Conservation (phyloP, 1,140 invertebrate genomes). For the Aphaenogaster floridana region DNA sequence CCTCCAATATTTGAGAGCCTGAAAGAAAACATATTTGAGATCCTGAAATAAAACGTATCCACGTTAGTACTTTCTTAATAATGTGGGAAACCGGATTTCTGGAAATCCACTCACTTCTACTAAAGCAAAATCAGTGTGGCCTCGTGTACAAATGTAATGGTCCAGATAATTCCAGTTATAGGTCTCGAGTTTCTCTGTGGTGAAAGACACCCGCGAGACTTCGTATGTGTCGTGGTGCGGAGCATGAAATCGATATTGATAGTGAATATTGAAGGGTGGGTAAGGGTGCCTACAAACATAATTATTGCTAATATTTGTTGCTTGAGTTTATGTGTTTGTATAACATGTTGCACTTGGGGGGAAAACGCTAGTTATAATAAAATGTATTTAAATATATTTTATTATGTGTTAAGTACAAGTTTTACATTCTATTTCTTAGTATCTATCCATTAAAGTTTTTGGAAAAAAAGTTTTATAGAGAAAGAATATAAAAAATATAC, state of each 20-base stretch:
- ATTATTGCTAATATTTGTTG: conserved; percentile 36
- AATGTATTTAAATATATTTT: neutral
- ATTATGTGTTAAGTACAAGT: neutral
- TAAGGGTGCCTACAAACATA: conserved; percentile 93
- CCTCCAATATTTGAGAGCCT: conserved; percentile 96
- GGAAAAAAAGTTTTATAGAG: neutral
- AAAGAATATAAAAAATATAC: neutral
- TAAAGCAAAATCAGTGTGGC: conserved; percentile 95
- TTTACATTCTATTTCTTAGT: neutral
- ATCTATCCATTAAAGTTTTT: neutral
- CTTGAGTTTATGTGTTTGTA: neutral
- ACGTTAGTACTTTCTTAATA: conserved; percentile 4
- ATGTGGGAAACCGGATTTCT: conserved; percentile 4
- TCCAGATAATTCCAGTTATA: conserved; percentile 99
- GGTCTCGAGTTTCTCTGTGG: conserved; percentile 97
- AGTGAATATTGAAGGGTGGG: conserved; percentile 95
- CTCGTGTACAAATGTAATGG: conserved; percentile 97
- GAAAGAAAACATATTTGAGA: conserved; percentile 62
- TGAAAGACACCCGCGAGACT: conserved; percentile 97
- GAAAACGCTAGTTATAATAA: conserved; percentile 16
- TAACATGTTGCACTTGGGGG: neutral
- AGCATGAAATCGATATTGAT: conserved; percentile 96
- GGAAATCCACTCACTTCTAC: conserved; percentile 90
- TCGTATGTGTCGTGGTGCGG: conserved; percentile 97
- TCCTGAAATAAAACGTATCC: conserved; percentile 36